These are phyloP conservation scores for Drosophila albomicans DNA, from an alignment of 1,140 invertebrate genomes.

Conservation along the genomic window DNA sequence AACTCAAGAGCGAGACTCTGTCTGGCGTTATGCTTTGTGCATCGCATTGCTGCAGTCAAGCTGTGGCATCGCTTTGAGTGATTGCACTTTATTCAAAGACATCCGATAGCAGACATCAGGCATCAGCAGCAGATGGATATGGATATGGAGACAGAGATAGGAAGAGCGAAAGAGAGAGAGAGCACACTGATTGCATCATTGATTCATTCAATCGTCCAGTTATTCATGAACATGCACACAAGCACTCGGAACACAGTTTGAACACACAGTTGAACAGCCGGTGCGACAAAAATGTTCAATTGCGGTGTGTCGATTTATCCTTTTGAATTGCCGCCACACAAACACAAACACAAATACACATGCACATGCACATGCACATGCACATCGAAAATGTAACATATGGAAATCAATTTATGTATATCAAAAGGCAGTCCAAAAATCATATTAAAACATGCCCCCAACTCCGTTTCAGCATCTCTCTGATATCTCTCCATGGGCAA, in stretches of 20 bases:
- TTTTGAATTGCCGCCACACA: constrained; percentile 17
- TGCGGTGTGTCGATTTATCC: constrained; percentile 17
- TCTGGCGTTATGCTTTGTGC: too few species aligned
- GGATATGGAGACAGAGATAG: too few species aligned
- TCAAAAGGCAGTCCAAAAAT: constrained; percentile 56
- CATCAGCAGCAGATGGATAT: too few species aligned
- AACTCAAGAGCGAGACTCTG: neutral
- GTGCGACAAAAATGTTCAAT: constrained; percentile 21
- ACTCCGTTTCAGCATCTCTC: neutral
- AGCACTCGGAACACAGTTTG: neutral
- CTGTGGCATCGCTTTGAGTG: neutral
- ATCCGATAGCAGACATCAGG: neutral
- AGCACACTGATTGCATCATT: constrained; percentile 2
- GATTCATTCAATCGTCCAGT: constrained; percentile 20
- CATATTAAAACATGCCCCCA: constrained; percentile 60
- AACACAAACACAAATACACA: too few species aligned
- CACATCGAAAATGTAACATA: constrained; percentile 10
- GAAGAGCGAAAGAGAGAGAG: neutral
- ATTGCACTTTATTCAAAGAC: neutral
- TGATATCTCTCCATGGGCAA: constrained; percentile 8
- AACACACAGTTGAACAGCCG: neutral
- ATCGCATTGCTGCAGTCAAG: neutral
- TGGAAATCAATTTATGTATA: constrained; percentile 69
- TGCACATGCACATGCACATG: too few species aligned
- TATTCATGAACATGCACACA: constrained; percentile 21